Conservation (phyloP, 2,113 vertebrate species). For the Nothoprocta perdicaria region DNA sequence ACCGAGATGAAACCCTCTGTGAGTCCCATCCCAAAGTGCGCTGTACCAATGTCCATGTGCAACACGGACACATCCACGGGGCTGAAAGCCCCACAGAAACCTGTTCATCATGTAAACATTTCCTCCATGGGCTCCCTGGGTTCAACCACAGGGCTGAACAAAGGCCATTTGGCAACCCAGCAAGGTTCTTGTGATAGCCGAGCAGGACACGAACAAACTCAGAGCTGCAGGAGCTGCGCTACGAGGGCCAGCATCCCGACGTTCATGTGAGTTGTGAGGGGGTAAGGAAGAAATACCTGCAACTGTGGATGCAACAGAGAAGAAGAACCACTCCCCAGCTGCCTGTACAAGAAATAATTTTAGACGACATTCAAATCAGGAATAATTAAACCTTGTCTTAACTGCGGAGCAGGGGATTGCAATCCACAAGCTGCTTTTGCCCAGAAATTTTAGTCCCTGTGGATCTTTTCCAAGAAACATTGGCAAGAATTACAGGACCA, state of each 20-base stretch:
- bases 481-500: fast-evolving
- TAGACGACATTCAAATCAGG: background rate
- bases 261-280: fast-evolving
- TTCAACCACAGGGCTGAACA: background rate
- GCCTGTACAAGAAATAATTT: background rate
- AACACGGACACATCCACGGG: too few relatives aligned
- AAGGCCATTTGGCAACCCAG: background rate
- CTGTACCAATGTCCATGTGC: too few relatives aligned
- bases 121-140: background rate
- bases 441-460: background rate
- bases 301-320: background rate
- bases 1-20: background rate
- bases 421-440: background rate
- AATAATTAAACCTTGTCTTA: background rate
- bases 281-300: too few relatives aligned
- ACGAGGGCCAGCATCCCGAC: background rate
- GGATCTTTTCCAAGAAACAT: background rate
- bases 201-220: background rate
- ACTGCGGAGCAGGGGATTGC: background rate
- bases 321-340: background rate
- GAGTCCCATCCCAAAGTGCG: background rate
- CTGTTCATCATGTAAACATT: background rate
- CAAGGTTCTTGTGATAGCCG: background rate
- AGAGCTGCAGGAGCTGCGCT: background rate
- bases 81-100: background rate